Evolutionary conservation across 2,797 vertebrate genomes (phyloP).

Genomic region (Coregonus suidteri): DNA sequence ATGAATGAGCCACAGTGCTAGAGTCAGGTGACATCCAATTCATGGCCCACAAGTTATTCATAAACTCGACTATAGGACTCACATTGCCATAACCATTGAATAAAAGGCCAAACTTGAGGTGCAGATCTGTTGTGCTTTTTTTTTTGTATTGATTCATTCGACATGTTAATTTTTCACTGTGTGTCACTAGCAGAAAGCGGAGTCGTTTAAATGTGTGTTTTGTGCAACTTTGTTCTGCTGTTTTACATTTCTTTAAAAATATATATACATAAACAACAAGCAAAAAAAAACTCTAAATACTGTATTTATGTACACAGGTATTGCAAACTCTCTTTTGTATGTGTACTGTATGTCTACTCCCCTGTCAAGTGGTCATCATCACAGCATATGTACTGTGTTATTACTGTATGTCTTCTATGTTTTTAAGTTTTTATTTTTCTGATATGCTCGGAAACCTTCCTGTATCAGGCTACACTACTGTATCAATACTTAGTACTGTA

Average conservation of each 20-base stretch:
- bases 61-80: conserved; percentile 30
- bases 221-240: conserved; percentile 20
- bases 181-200: neutral
- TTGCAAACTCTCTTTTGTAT: conserved; percentile 49
- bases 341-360: conserved; percentile 35
- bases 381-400: conserved; percentile 46
- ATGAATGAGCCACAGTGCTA: conserved; percentile 34
- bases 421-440: conserved; percentile 25
- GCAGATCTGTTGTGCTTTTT: conserved; percentile 16
- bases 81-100: conserved; percentile 24
- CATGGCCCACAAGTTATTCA: conserved; percentile 35
- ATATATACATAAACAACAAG: neutral
- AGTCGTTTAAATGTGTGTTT: conserved; percentile 56
- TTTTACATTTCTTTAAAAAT: conserved; percentile 37
- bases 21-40: conserved; percentile 35
- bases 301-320: conserved; percentile 37
- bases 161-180: too few species aligned
- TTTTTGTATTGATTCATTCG: neutral
- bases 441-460: conserved; percentile 29
- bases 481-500: conserved; percentile 33
- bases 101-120: conserved; percentile 11
- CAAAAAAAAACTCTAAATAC: conserved; percentile 23
- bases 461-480: conserved; percentile 3
- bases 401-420: conserved; percentile 34
- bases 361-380: conserved; percentile 35